phyloP scores from a whole-genome alignment of 2,797 vertebrate species.

The Melanotaenia maccullochi region DNA sequence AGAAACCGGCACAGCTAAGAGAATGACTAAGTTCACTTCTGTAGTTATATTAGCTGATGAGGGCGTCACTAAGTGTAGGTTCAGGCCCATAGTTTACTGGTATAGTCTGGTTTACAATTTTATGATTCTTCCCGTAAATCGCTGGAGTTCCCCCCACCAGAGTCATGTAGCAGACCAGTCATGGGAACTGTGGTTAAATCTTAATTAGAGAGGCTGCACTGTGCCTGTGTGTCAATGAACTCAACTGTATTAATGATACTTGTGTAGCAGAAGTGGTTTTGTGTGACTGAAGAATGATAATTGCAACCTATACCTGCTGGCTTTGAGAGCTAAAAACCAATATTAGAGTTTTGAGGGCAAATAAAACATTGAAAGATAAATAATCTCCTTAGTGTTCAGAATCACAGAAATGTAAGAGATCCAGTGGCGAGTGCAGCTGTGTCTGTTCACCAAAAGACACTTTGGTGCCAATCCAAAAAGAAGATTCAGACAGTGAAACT shows the following conservation, averaged over 20 bases:
- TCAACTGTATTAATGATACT: conserved; percentile 50
- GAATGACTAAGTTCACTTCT: conserved; percentile 65
- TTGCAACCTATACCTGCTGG: conserved; percentile 49
- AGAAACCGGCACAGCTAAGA: conserved; percentile 37
- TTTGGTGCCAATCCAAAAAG: conserved; percentile 64
- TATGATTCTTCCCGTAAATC: conserved; percentile 80
- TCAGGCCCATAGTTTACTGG: conserved; percentile 76
- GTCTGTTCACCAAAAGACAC: conserved; percentile 53
- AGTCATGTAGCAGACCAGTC: conserved; percentile 54
- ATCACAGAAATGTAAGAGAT: conserved; percentile 20
- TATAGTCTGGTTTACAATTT: conserved; percentile 79
- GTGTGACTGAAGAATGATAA: conserved; percentile 49
- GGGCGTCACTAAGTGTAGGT: conserved; percentile 74
- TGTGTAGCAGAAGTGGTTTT: conserved; percentile 40
- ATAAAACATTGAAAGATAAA: conserved; percentile 18
- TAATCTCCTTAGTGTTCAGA: conserved; percentile 8
- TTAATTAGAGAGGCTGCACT: conserved; percentile 75
- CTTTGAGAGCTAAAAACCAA: conserved; percentile 35
- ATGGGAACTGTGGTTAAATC: conserved; percentile 72
- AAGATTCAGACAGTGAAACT: conserved; percentile 69
- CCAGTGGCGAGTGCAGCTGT: conserved; percentile 48
- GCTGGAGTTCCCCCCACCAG: conserved; percentile 65
- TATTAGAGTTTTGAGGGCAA: conserved; percentile 38
- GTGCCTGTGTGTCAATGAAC: conserved; percentile 57
- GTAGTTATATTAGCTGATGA: conserved; percentile 69